Evolutionary conservation across 2,888 invertebrate genomes (phyloP).

Genomic region (Lamellibrachia columna): DNA sequence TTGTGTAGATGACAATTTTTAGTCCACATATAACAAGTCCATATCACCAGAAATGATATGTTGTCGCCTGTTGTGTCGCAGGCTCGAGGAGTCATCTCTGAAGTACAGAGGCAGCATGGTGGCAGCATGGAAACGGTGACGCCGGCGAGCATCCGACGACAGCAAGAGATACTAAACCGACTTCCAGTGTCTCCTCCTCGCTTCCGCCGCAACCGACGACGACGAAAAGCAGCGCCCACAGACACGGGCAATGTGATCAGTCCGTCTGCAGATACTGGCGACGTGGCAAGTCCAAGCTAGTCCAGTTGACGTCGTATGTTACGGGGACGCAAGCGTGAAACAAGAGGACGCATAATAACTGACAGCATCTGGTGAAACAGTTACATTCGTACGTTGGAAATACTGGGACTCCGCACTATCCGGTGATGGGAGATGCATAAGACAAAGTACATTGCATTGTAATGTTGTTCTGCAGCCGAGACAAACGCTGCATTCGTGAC

Average conservation of each 20-base stretch:
- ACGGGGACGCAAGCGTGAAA: too few species aligned
- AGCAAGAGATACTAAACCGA: constrained; percentile 27
- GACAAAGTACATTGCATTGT: too few species aligned
- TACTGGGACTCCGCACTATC: too few species aligned
- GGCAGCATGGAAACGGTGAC: not conserved
- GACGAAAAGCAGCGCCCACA: not conserved
- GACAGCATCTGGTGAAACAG: too few species aligned
- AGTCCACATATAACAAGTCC: not conserved
- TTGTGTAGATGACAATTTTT: not conserved
- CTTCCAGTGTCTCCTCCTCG: not conserved
- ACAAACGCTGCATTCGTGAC: too few species aligned
- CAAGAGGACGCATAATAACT: too few species aligned
- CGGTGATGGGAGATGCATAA: too few species aligned
- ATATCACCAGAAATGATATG: not conserved
- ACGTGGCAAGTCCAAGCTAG: not conserved
- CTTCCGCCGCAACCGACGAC: not conserved
- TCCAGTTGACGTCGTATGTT: not conserved
- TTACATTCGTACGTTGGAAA: too few species aligned
- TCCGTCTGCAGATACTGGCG: not conserved
- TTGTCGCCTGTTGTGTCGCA: constrained; percentile 13
- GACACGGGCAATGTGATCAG: not conserved
- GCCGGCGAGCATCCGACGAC: constrained; percentile 30
- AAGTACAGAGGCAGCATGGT: constrained; percentile 14
- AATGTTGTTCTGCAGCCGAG: too few species aligned
- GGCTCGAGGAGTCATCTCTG: constrained; percentile 31